Evolutionary conservation across 2,113 vertebrate genomes (phyloP).

Genomic region (Tyrannus savana): DNA sequence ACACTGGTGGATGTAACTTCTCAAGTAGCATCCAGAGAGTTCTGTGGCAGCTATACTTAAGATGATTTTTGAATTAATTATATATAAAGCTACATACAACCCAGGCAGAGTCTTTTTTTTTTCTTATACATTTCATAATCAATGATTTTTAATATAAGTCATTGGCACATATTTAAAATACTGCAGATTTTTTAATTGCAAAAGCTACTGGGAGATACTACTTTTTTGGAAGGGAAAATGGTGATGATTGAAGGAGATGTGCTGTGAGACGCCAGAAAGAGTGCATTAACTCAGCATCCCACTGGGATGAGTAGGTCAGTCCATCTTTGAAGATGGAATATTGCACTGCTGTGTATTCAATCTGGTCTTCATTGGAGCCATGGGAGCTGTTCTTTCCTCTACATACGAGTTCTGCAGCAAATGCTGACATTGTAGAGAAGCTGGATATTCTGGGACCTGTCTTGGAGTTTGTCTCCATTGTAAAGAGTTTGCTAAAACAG

Average conservation of each 20-base stretch:
- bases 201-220: not conserved
- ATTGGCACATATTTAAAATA: not conserved
- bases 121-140: not conserved
- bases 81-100: not conserved
- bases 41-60: not conserved
- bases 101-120: not conserved
- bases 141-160: not conserved
- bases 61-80: not conserved
- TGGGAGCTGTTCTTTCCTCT: not conserved
- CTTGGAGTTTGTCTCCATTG: not conserved
- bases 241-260: not conserved
- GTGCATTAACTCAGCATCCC: not conserved
- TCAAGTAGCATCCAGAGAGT: not conserved
- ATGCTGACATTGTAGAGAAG: not conserved
- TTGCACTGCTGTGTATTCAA: not conserved
- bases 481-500: not conserved
- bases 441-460: not conserved
- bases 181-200: not conserved
- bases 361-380: not conserved
- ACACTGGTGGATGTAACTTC: not conserved
- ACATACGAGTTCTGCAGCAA: not conserved
- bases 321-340: not conserved
- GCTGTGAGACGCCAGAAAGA: not conserved
- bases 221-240: not conserved
- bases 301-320: not conserved